A percentile compares a stretch with the other conserved stretches of the same genome.
phyloP scores from a whole-genome alignment of 2,113 vertebrate genomes.

The Aspidoscelis tigris region DNA sequence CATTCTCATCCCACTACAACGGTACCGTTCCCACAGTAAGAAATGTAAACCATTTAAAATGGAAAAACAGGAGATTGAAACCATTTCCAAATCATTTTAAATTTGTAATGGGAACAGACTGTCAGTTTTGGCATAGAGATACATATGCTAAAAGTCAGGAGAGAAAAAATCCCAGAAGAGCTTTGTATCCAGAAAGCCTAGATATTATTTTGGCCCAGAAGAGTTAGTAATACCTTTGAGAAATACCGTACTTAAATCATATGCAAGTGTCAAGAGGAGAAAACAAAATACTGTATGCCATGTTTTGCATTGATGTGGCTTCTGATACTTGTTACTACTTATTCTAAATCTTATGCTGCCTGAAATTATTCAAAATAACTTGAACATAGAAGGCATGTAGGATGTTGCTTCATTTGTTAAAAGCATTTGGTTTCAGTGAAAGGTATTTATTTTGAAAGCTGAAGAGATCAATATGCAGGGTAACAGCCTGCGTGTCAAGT shows the following conservation, averaged over 20 bases:
- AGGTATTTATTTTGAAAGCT: conserved; percentile 34
- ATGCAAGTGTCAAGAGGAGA: not conserved
- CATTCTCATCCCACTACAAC: too few relatives aligned
- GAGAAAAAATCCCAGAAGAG: conserved; percentile 2
- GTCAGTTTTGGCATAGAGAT: conserved; percentile 6
- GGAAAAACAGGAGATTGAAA: too few relatives aligned
- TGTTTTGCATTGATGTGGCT: not conserved
- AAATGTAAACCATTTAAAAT: too few relatives aligned
- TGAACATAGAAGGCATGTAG: conserved; percentile 12
- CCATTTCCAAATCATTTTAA: too few relatives aligned
- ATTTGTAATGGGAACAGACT: too few relatives aligned
- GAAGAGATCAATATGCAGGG: conserved; percentile 4
- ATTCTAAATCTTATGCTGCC: not conserved
- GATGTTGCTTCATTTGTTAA: conserved; percentile 12
- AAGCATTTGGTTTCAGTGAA: conserved; percentile 7
- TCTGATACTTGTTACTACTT: conserved; percentile 9
- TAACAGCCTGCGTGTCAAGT: conserved; percentile 9
- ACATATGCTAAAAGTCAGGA: conserved; percentile 15
- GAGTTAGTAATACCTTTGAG: not conserved
- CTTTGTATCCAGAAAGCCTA: not conserved
- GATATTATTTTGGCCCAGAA: conserved; percentile 3
- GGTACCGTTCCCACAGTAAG: too few relatives aligned
- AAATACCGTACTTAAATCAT: not conserved
- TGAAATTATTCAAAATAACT: conserved; percentile 15
- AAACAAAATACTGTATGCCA: not conserved